phyloP scores from a whole-genome alignment of 2,888 invertebrate genomes.

The Apotomis turbidana region DNA sequence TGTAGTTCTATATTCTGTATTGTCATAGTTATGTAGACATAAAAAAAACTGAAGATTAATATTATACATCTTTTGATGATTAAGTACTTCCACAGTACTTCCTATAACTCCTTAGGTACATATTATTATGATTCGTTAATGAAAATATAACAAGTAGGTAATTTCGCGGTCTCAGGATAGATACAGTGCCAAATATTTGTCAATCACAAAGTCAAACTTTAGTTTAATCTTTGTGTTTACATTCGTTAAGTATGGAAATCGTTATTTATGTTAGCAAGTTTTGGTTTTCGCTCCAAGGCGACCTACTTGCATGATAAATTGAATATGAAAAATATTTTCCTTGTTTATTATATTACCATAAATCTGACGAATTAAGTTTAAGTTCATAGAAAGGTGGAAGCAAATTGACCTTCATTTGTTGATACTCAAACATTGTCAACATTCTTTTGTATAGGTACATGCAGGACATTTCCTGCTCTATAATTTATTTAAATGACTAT shows the following conservation, averaged over 20 bases:
- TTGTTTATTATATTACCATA: background rate
- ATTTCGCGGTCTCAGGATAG: background rate
- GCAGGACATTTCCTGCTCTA: background rate
- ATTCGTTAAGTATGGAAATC: slow-evolving; percentile 41
- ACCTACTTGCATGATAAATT: slow-evolving; percentile 25
- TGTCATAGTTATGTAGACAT: too few species aligned
- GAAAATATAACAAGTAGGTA: too few species aligned
- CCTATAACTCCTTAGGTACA: too few species aligned
- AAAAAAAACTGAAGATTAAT: too few species aligned
- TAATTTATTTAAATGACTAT: background rate
- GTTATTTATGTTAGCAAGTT: slow-evolving; percentile 40
- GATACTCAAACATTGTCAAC: background rate
- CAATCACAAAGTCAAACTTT: slow-evolving; percentile 40
- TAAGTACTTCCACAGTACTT: too few species aligned
- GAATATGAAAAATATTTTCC: slow-evolving; percentile 17
- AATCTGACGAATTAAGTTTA: background rate
- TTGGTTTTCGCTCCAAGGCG: slow-evolving; percentile 23
- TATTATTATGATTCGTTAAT: too few species aligned
- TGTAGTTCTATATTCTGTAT: too few species aligned
- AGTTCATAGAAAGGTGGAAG: background rate
- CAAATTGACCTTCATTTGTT: background rate
- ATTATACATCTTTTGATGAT: too few species aligned
- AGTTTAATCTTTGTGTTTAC: slow-evolving; percentile 39
- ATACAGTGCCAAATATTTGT: slow-evolving; percentile 32
- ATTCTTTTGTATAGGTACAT: background rate